Evolutionary conservation across 2,888 invertebrate genomes (phyloP).

Genomic region (Cinara cedri): DNA sequence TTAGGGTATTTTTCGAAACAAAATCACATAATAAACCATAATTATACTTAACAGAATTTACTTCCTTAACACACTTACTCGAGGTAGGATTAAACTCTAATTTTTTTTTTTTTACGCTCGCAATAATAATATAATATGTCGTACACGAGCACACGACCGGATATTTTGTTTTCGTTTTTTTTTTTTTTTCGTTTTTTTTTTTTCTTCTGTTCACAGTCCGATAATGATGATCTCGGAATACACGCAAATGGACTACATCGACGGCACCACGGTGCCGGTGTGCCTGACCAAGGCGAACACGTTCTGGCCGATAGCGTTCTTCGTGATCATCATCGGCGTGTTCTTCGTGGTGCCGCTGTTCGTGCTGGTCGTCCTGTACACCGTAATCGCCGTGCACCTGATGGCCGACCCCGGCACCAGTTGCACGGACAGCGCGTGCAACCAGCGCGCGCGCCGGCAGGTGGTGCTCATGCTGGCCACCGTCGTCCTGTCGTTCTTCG

Average conservation of each 20-base stretch:
- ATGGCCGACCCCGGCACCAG: slow-evolving; percentile 68
- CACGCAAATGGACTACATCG: slow-evolving; percentile 70
- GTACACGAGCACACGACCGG: not conserved
- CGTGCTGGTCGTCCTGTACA: slow-evolving; percentile 79
- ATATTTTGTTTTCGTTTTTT: slow-evolving; percentile 19
- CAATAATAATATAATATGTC: no score
- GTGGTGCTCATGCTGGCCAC: slow-evolving; percentile 86
- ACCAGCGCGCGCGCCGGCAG: slow-evolving; percentile 76
- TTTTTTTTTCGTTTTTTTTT: not conserved
- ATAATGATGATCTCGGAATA: slow-evolving; percentile 79
- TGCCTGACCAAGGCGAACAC: slow-evolving; percentile 81
- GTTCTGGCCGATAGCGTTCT: slow-evolving; percentile 78
- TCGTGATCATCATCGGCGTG: slow-evolving; percentile 75
- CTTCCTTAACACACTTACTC: no score
- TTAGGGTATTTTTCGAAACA: no score
- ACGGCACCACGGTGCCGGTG: slow-evolving; percentile 69
- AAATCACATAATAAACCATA: no score
- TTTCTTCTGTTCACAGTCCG: slow-evolving; percentile 64
- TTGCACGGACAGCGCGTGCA: slow-evolving; percentile 65
- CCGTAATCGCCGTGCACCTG: slow-evolving; percentile 81
- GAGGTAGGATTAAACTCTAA: no score
- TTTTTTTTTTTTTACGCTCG: no score
- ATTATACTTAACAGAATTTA: no score
- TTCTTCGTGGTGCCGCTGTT: slow-evolving; percentile 83
- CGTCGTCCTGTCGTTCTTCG: slow-evolving; percentile 85